Evolutionary conservation across 2,888 invertebrate genomes (phyloP).

Genomic region (Andrena bucephala): DNA sequence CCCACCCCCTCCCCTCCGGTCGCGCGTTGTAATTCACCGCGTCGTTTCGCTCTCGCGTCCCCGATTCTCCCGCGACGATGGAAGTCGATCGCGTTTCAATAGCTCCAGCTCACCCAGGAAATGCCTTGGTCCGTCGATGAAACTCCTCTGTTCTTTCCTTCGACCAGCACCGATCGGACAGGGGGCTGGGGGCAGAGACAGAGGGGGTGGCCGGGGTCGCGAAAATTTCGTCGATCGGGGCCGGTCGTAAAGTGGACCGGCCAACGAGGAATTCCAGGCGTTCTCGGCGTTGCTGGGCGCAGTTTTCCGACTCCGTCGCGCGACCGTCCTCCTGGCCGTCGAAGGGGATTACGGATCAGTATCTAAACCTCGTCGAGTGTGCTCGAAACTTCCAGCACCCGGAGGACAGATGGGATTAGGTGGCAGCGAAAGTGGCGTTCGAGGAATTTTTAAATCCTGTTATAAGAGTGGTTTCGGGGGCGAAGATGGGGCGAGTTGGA

Average conservation of each 20-base stretch:
- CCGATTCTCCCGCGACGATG: background rate
- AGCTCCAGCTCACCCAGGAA: background rate
- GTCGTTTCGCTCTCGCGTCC: constrained; percentile 18
- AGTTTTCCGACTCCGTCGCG: constrained; percentile 14
- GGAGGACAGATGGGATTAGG: background rate
- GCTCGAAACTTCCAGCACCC: background rate
- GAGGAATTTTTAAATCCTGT: no score
- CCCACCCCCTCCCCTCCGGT: background rate
- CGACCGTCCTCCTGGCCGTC: background rate
- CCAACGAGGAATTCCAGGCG: constrained; percentile 33
- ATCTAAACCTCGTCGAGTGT: background rate
- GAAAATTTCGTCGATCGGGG: constrained; percentile 38
- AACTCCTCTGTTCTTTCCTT: constrained; percentile 8
- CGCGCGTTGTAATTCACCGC: constrained; percentile 34
- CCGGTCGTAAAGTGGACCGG: constrained; percentile 24
- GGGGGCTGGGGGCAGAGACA: background rate
- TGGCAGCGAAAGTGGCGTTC: background rate
- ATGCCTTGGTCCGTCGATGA: background rate
- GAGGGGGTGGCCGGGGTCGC: constrained; percentile 1
- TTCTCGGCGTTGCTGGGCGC: constrained; percentile 10
- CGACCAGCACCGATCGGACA: background rate
- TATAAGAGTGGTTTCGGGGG: no score
- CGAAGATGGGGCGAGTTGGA: no score
- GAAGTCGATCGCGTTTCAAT: constrained; percentile 35
- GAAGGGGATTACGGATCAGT: background rate